Conservation (phyloP, 2,888 invertebrate genomes). For the Rhagonycha fulva region DNA sequence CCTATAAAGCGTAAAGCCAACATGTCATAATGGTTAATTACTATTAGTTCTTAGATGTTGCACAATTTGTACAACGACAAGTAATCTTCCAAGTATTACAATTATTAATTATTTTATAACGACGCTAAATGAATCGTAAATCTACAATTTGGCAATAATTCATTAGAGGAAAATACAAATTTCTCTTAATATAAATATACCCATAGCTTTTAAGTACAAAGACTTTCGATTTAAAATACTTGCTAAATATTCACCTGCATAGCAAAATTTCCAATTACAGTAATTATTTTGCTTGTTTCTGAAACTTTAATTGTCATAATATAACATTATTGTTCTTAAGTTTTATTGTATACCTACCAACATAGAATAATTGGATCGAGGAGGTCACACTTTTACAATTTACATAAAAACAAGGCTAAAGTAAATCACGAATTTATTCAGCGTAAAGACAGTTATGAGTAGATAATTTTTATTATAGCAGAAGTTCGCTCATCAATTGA, state of each 20-base stretch:
- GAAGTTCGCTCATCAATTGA: background rate
- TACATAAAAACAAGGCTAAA: slow-evolving; percentile 23
- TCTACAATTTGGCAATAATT: background rate
- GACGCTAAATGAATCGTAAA: background rate
- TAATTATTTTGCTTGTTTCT: background rate
- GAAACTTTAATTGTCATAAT: background rate
- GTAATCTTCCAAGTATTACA: background rate
- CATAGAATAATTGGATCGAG: slow-evolving; percentile 19
- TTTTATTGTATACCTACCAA: background rate
- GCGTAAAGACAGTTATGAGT: slow-evolving; percentile 11
- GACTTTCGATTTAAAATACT: background rate
- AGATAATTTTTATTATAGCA: background rate
- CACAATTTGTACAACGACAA: background rate
- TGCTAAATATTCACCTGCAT: slow-evolving; percentile 7
- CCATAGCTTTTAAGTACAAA: background rate
- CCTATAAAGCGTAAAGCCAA: background rate
- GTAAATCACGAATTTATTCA: slow-evolving; percentile 16
- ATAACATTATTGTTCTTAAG: background rate
- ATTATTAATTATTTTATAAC: background rate
- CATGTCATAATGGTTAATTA: background rate
- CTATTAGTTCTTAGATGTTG: background rate
- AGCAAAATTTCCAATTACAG: slow-evolving; percentile 3
- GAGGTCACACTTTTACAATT: slow-evolving; percentile 26
- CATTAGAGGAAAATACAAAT: background rate
- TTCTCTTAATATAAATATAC: background rate